These are phyloP conservation scores for Pristionchus fissidentatus DNA, from an alignment of 2,888 invertebrate genomes.

Conservation along the genomic window DNA sequence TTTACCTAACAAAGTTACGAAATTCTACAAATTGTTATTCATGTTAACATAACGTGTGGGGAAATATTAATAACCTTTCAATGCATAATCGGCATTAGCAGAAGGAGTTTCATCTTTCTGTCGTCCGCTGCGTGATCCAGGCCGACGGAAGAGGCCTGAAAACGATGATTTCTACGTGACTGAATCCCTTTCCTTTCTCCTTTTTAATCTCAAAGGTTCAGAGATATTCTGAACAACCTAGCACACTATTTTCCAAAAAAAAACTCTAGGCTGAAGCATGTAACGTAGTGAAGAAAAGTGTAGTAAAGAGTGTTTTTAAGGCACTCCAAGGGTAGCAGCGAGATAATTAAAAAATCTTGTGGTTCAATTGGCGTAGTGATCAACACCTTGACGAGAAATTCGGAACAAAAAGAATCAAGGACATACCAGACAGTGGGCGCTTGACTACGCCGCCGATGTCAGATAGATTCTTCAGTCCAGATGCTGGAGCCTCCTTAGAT, in stretches of 20 bases:
- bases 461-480: conserved; percentile 53
- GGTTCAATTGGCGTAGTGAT: too few species aligned
- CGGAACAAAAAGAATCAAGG: not conserved
- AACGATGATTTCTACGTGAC: too few species aligned
- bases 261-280: too few species aligned
- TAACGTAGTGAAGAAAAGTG: too few species aligned
- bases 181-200: too few species aligned
- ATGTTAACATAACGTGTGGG: not conserved
- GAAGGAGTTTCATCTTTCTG: conserved; percentile 52
- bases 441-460: conserved; percentile 64
- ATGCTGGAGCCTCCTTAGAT: conserved; percentile 56
- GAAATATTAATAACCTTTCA: conserved; percentile 4
- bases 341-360: not conserved
- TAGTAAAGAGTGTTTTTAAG: not conserved
- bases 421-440: conserved; percentile 66
- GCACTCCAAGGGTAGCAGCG: not conserved
- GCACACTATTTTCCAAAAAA: too few species aligned
- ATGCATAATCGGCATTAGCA: not conserved
- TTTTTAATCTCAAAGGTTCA: too few species aligned
- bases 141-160: conserved; percentile 60
- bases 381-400: not conserved
- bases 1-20: not conserved
- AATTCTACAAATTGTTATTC: too few species aligned
- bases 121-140: conserved; percentile 54
- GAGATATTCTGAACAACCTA: too few species aligned